Conservation (phyloP, 2,888 invertebrate species). For the Argyresthia albistria region DNA sequence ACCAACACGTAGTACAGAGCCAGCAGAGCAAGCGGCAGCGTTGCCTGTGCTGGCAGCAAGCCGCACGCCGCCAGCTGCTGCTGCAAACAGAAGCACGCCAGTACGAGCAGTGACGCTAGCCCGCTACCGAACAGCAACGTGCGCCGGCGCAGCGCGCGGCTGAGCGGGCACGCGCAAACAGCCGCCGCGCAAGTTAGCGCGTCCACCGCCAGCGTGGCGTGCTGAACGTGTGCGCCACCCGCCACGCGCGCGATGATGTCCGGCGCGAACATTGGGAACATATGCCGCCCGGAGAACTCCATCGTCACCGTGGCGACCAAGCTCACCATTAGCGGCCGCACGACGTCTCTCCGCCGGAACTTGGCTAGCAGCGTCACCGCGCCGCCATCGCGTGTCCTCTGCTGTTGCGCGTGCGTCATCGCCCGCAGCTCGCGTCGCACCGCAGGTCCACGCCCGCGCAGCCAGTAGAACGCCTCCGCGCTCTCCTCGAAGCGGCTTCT, state of each 20-base stretch:
- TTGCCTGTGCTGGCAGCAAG: constrained; percentile 20
- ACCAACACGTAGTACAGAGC: constrained; percentile 31
- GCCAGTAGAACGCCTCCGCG: constrained; percentile 55
- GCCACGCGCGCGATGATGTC: constrained; percentile 35
- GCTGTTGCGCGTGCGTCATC: constrained; percentile 29
- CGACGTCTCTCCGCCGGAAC: constrained; percentile 32
- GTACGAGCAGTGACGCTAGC: constrained; percentile 21
- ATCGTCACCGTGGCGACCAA: constrained; percentile 24
- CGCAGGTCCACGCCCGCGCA: constrained; percentile 44
- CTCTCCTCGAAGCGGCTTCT: constrained; percentile 60
- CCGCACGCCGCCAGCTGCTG: constrained; percentile 23
- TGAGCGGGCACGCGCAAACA: constrained; percentile 29
- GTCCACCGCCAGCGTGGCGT: constrained; percentile 33
- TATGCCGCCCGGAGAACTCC: constrained; percentile 37
- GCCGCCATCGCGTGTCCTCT: constrained; percentile 11
- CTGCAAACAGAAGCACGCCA: constrained; percentile 26
- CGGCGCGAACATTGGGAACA: constrained; percentile 38
- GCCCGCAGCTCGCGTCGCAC: constrained; percentile 25
- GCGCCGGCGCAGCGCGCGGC: constrained; percentile 33
- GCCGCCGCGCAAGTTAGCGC: constrained; percentile 32
- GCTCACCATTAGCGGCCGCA: constrained; percentile 31
- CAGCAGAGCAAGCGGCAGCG: constrained; percentile 31
- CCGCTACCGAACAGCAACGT: constrained; percentile 36
- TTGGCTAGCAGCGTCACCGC: constrained; percentile 22
- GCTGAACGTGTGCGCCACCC: constrained; percentile 23